Base-by-base conservation (phyloP, 2,797 vertebrate species). In the Hylomyscus alleni region DNA sequence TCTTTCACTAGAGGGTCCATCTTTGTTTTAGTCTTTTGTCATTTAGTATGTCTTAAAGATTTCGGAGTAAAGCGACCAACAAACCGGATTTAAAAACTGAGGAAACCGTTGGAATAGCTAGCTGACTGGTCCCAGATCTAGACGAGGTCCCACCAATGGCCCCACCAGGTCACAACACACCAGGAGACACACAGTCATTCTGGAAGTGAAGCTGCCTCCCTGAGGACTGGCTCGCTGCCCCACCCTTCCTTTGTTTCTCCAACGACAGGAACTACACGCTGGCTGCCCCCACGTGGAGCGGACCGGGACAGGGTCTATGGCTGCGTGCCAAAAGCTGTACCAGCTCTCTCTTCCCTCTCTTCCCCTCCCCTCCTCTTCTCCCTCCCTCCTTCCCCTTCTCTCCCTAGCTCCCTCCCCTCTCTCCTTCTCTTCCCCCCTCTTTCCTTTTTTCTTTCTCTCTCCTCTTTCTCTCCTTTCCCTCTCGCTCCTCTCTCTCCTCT, bases 151-250 rank as follows among this genome's bases (percentile, higher is more conserved):
- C 75, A 93, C 34, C 1, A 0, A 0, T 3, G 62, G 62, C 77
- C 54, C 77, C 54, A 84, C 67, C 11, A 50, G 73, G 24, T n/a
- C 62, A 31, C 67, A 54, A 54, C 95, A n/a, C 91, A 58, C 89
- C 80, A 73, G 37, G 37, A 94, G 67, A 91, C 17, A 81, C 17
- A 81, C 31, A 47, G 26, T 93, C 58, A 69, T 29, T 72, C 67
- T 77, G 12, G 75, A 84, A 62, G n/a, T 15, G 37, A 77, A 89
- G 44, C 44, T 50, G 80, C 40, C 1, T 15, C 54, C 26, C 44
- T 31, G 34, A 92, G 31, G 40, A 13, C 15, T 17, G 77, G 13
- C 65, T n/a, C 40, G 19, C 4, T 0, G 0, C 58, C 1, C 0
- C 8, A 2, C 67, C 44, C 67, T 76, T 85, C 26, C 80, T 92